phyloP scores from a whole-genome alignment of 2,888 invertebrate species.

The Leptothorax acervorum region DNA sequence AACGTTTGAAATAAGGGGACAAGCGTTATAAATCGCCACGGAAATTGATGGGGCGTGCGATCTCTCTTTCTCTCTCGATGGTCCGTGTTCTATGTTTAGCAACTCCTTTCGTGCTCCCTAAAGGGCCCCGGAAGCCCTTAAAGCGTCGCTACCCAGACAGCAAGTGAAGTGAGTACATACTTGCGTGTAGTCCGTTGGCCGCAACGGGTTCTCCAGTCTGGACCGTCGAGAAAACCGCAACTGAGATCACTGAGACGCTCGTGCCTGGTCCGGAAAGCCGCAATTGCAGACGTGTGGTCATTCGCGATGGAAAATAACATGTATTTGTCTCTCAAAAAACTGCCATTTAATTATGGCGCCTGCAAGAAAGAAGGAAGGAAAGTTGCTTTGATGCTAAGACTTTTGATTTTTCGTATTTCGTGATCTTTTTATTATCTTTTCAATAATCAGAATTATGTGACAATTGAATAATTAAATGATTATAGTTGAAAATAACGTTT shows the following conservation, averaged over 20 bases:
- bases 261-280: neutral
- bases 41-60: conserved; percentile 31
- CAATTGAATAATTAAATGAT: neutral
- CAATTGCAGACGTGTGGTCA: neutral
- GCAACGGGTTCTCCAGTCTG: conserved; percentile 54
- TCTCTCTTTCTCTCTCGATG: neutral
- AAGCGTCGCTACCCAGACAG: conserved; percentile 67
- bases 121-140: conserved; percentile 69
- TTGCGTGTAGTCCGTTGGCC: conserved; percentile 57
- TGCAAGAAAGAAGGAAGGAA: neutral
- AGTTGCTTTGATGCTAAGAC: neutral
- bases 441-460: neutral
- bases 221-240: conserved; percentile 41
- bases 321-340: neutral
- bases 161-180: conserved; percentile 58
- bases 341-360: neutral
- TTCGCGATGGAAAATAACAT: neutral
- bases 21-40: conserved; percentile 30
- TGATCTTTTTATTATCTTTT: neutral
- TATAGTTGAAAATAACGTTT: neutral
- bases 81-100: conserved; percentile 65
- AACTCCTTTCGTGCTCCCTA: conserved; percentile 59
- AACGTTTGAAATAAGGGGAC: neutral
- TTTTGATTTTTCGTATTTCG: neutral
- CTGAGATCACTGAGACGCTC: neutral